phyloP scores from a whole-genome alignment of 2,113 vertebrate genomes.

The Speoplatyrhinus poulsoni region DNA sequence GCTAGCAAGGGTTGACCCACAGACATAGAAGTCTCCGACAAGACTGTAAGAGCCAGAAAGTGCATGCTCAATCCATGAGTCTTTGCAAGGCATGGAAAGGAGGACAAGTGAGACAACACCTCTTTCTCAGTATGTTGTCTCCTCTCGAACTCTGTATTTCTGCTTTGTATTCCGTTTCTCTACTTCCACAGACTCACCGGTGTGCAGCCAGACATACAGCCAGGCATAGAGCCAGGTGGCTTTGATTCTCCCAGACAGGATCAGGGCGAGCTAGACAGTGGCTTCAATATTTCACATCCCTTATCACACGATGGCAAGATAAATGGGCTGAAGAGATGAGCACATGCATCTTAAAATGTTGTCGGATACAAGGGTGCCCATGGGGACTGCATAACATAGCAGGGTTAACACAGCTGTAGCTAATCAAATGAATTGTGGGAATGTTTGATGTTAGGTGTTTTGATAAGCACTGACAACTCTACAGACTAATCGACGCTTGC shows the following conservation, averaged over 20 bases:
- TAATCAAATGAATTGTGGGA: background rate
- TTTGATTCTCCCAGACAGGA: slow-evolving; percentile 56
- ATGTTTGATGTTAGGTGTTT: too few species aligned
- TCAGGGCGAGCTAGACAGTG: slow-evolving; percentile 27
- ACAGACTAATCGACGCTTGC: too few species aligned
- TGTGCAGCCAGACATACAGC: slow-evolving; percentile 18
- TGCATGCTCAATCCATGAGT: too few species aligned
- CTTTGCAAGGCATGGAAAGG: background rate
- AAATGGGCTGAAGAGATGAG: too few species aligned
- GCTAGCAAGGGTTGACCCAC: background rate
- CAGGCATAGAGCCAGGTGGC: slow-evolving; percentile 35
- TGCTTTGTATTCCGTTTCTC: slow-evolving; percentile 31
- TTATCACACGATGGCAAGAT: slow-evolving; percentile 10
- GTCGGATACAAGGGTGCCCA: background rate
- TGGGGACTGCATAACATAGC: slow-evolving; percentile 18
- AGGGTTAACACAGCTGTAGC: slow-evolving; percentile 1
- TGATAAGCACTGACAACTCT: too few species aligned
- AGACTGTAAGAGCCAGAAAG: too few species aligned
- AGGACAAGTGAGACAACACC: background rate
- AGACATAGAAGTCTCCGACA: background rate
- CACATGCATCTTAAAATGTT: too few species aligned
- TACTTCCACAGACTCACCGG: slow-evolving; percentile 16
- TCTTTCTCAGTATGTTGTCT: slow-evolving; percentile 27
- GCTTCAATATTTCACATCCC: slow-evolving; percentile 39
- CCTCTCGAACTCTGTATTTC: slow-evolving; percentile 6